Conservation (phyloP, 2,888 invertebrate species). For the Pediacus dermestoides region DNA sequence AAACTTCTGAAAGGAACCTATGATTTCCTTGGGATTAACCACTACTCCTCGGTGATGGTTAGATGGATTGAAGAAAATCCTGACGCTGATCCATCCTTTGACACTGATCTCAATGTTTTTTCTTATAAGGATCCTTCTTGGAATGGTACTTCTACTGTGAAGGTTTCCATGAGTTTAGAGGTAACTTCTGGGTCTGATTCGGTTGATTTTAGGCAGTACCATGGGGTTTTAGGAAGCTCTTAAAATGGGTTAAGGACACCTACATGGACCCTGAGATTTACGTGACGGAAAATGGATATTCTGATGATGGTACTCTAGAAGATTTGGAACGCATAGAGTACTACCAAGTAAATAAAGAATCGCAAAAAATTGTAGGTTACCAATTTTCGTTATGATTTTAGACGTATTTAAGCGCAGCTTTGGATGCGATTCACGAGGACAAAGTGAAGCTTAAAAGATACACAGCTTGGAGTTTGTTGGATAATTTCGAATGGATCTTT, state of each 20-base stretch:
- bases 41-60: neutral
- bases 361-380: no score
- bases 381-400: constrained; percentile 12
- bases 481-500: constrained; percentile 50
- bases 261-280: constrained; percentile 58
- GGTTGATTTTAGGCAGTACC: constrained; percentile 54
- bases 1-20: no score
- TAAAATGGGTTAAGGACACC: constrained; percentile 59
- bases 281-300: constrained; percentile 63
- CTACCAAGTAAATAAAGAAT: constrained; percentile 13
- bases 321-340: constrained; percentile 10
- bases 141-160: constrained; percentile 3
- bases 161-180: constrained; percentile 6
- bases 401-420: constrained; percentile 49
- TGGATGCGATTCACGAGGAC: constrained; percentile 42
- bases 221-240: constrained; percentile 60
- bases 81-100: no score
- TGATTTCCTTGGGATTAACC: no score
- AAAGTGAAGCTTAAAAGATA: constrained; percentile 45
- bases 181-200: no score
- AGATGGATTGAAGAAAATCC: no score
- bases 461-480: constrained; percentile 37
- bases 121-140: no score
- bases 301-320: constrained; percentile 36
- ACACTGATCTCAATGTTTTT: no score